phyloP scores from a whole-genome alignment of 2,888 invertebrate species.

The Ochropleura leucogaster region DNA sequence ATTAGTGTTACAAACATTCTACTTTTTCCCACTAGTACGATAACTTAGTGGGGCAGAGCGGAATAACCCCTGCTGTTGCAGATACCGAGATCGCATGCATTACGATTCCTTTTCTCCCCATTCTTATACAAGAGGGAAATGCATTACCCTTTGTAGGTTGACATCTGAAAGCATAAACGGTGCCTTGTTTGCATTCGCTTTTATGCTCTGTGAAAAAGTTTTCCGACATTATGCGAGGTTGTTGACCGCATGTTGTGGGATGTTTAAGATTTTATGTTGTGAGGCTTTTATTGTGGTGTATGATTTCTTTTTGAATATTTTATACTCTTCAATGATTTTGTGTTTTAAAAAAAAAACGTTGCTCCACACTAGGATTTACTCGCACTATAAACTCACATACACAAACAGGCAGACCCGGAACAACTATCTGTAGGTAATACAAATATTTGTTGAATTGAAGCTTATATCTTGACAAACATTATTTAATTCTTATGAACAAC shows the following conservation, averaged over 20 bases:
- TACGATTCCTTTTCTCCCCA: conserved; percentile 63
- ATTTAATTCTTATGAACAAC: too few species aligned
- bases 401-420: too few species aligned
- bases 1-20: background rate
- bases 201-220: conserved; percentile 65
- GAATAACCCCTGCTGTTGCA: conserved; percentile 27
- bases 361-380: too few species aligned
- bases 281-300: background rate
- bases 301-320: background rate
- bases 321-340: background rate
- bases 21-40: background rate
- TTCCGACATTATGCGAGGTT: conserved; percentile 61
- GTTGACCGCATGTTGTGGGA: conserved; percentile 51
- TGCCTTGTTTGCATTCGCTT: conserved; percentile 70
- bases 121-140: conserved; percentile 74
- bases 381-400: too few species aligned
- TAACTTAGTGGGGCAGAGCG: conserved; percentile 1
- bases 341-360: too few species aligned
- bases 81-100: conserved; percentile 63
- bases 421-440: too few species aligned
- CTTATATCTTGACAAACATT: too few species aligned
- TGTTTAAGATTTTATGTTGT: conserved; percentile 26
- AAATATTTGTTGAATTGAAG: too few species aligned
- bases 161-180: conserved; percentile 73
- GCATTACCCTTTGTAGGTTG: conserved; percentile 78